phyloP scores from a whole-genome alignment of 2,113 vertebrate genomes.

The Platichthys flesus region DNA sequence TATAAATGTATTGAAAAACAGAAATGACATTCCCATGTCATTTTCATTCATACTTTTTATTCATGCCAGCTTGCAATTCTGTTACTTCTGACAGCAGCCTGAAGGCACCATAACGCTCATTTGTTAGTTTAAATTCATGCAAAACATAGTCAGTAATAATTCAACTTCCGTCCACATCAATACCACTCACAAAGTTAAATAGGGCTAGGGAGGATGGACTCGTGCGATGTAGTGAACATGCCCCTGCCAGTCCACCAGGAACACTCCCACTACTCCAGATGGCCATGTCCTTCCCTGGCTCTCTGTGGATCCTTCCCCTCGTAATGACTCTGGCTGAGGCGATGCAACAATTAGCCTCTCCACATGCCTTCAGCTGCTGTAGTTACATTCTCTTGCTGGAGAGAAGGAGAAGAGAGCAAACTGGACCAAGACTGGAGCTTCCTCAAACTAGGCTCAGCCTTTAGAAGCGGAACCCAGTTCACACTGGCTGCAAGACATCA shows the following conservation, averaged over 20 bases:
- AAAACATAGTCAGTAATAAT: slow-evolving; percentile 28
- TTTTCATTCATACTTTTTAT: not conserved
- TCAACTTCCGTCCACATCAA: slow-evolving; percentile 33
- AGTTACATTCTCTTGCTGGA: slow-evolving; percentile 25
- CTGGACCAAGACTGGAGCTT: slow-evolving; percentile 12
- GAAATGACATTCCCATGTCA: not conserved
- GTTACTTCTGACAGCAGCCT: slow-evolving; percentile 41
- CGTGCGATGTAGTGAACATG: slow-evolving; percentile 38
- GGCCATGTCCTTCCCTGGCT: slow-evolving; percentile 37
- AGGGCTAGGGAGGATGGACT: slow-evolving; percentile 33
- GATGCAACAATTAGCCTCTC: slow-evolving; percentile 57
- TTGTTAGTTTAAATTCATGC: slow-evolving; percentile 48
- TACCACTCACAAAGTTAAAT: slow-evolving; percentile 33
- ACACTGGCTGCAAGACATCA: not conserved
- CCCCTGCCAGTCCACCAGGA: slow-evolving; percentile 45
- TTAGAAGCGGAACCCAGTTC: slow-evolving; percentile 11
- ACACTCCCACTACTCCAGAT: slow-evolving; percentile 58
- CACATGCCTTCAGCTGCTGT: slow-evolving; percentile 46
- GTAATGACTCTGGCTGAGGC: slow-evolving; percentile 33
- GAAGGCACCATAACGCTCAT: slow-evolving; percentile 42
- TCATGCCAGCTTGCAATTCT: not conserved
- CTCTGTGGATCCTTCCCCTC: slow-evolving; percentile 39
- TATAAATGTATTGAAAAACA: slow-evolving; percentile 5
- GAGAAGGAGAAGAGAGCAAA: slow-evolving; percentile 19
- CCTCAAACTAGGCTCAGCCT: slow-evolving; percentile 17